Evolutionary conservation across 1,140 invertebrate species (phyloP).

Genomic region (Pinna nobilis): DNA sequence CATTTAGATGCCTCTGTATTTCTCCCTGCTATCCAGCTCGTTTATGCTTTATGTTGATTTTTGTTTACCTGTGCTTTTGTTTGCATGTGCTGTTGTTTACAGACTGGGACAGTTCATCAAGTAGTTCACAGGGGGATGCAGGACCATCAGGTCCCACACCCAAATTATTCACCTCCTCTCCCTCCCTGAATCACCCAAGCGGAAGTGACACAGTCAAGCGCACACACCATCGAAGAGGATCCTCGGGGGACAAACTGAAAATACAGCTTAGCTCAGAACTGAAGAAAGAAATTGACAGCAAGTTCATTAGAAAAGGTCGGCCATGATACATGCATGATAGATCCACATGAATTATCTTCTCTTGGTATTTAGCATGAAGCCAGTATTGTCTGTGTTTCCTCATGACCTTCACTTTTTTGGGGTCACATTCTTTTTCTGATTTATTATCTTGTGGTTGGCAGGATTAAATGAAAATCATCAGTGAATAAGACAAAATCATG

Average conservation of each 20-base stretch:
- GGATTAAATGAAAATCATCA: too few relatives aligned
- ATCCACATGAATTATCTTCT: too few relatives aligned
- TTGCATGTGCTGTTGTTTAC: conserved; percentile 42
- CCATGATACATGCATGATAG: not conserved
- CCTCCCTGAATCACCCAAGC: conserved; percentile 49
- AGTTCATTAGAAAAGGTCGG: conserved; percentile 58
- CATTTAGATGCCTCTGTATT: not conserved
- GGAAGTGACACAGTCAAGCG: conserved; percentile 28
- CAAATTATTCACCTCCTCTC: conserved; percentile 61
- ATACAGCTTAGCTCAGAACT: conserved; percentile 67
- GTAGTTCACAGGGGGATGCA: conserved; percentile 31
- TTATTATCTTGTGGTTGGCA: too few relatives aligned
- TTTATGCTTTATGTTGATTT: not conserved
- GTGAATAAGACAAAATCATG: too few relatives aligned
- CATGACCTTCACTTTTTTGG: too few relatives aligned
- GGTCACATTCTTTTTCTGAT: too few relatives aligned
- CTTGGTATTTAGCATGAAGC: too few relatives aligned
- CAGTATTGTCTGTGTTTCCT: too few relatives aligned
- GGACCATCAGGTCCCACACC: conserved; percentile 28
- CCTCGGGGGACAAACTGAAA: conserved; percentile 70
- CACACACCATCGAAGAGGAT: conserved; percentile 64
- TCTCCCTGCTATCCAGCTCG: not conserved
- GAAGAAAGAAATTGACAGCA: conserved; percentile 61
- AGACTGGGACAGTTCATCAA: conserved; percentile 51
- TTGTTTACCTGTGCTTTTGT: conserved; percentile 5